A percentile compares a stretch with the other conserved stretches of the same genome.
These are phyloP conservation scores for Pycnonotus jocosus DNA, from an alignment of 2,113 vertebrate species.

Conservation along the genomic window DNA sequence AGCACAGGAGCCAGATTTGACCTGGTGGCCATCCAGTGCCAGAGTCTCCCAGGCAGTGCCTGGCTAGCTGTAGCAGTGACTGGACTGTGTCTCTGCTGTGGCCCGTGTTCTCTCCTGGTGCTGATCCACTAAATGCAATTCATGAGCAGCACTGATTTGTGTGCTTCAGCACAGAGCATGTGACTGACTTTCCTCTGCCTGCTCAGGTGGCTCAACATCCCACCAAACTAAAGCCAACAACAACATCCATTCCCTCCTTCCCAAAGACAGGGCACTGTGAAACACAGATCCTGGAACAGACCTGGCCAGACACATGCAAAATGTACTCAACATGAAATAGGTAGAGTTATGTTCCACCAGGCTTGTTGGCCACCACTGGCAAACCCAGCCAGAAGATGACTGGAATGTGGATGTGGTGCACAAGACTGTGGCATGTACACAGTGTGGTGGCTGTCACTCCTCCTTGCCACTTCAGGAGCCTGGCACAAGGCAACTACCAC, in stretches of 20 bases:
- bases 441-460: neutral
- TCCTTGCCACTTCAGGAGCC: constrained; percentile 25
- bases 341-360: neutral
- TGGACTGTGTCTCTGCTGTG: neutral
- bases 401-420: neutral
- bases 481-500: neutral
- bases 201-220: neutral
- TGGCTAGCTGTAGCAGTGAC: neutral
- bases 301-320: neutral
- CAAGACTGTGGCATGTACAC: neutral
- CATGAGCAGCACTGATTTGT: neutral
- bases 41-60: neutral
- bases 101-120: neutral
- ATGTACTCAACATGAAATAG: neutral
- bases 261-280: neutral
- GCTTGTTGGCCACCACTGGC: neutral
- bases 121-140: neutral
- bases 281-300: neutral
- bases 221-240: neutral
- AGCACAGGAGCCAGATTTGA: neutral
- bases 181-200: neutral
- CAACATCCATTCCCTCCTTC: neutral
- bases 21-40: neutral
- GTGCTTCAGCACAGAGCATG: neutral
- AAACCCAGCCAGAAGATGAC: neutral